A percentile compares a stretch with the other conserved stretches of the same genome.
Conservation (phyloP, 2,113 vertebrate genomes). For the Microtus oregoni region DNA sequence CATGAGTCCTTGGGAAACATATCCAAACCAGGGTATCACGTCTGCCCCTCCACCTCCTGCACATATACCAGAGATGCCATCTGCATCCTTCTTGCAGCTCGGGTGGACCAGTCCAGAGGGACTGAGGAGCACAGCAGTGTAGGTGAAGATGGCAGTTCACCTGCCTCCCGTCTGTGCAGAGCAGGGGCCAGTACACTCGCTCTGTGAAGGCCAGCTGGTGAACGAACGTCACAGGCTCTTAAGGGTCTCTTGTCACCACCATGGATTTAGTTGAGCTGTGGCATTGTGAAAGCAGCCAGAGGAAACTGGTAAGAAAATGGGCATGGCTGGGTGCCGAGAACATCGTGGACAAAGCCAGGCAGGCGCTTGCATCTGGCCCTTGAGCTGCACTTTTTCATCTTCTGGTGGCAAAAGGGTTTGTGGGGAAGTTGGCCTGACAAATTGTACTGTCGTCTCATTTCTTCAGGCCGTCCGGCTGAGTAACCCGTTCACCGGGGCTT, state of each 20-base stretch:
- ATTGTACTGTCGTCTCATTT: not conserved
- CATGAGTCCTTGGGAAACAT: not conserved
- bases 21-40: not conserved
- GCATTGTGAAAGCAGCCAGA: no score
- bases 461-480: not conserved
- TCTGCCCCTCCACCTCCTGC: no score
- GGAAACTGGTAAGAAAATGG: not conserved
- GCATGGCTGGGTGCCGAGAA: not conserved
- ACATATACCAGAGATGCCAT: not conserved
- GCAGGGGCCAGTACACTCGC: accelerated
- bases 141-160: accelerated
- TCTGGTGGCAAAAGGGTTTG: not conserved
- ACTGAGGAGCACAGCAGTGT: accelerated
- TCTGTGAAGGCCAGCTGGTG: not conserved
- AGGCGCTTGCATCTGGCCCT: not conserved
- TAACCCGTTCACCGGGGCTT: no score
- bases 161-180: accelerated
- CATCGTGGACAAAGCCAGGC: not conserved
- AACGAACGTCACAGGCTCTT: not conserved
- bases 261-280: not conserved
- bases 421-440: not conserved
- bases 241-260: not conserved
- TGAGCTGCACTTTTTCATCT: not conserved
- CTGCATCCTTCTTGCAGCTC: not conserved
- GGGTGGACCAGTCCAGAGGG: not conserved